Evolutionary conservation across 2,113 vertebrate genomes (phyloP).

Genomic region (Terrapene triunguis): DNA sequence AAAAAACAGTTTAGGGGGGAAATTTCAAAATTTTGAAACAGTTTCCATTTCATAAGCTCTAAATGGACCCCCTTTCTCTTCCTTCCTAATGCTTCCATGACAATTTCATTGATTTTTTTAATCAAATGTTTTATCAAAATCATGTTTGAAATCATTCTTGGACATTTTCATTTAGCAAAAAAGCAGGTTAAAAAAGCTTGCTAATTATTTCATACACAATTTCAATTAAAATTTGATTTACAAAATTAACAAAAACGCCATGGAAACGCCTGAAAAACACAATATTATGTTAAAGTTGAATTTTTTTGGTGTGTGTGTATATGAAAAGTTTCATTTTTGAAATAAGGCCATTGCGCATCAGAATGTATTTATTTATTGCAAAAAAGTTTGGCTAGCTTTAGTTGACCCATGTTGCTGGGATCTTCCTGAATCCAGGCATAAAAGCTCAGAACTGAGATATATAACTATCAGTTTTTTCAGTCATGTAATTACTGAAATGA

Average conservation of each 20-base stretch:
- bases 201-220: no score
- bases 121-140: not conserved
- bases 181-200: not conserved
- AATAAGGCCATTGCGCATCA: not conserved
- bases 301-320: not conserved
- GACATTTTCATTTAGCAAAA: not conserved
- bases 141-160: not conserved
- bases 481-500: not conserved
- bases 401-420: not conserved
- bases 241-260: constrained; percentile 1
- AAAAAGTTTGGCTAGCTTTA: not conserved
- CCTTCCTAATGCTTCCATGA: not conserved
- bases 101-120: no score
- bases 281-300: not conserved
- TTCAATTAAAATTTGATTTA: not conserved
- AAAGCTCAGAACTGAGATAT: not conserved
- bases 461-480: not conserved
- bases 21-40: not conserved
- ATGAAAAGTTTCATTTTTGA: not conserved
- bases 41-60: not conserved
- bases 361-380: not conserved
- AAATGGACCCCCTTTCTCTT: not conserved
- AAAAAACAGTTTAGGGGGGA: not conserved
- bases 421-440: not conserved
- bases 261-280: not conserved